Evolutionary conservation across 2,888 invertebrate species (phyloP), one percentile per base, ranked within the genome.

Genomic region (Ochropleura leucogaster): DNA sequence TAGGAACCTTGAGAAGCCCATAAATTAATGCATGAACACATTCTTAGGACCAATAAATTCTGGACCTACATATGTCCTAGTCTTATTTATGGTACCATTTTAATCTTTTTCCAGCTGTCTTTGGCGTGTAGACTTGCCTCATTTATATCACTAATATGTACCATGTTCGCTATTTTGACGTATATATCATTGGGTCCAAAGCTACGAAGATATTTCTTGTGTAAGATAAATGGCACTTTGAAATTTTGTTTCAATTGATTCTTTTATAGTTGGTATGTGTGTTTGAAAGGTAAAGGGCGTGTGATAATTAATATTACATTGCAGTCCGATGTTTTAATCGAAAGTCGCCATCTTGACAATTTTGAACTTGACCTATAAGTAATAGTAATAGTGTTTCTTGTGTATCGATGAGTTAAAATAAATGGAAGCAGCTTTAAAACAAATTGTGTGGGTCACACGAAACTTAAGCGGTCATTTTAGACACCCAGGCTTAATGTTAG

Each of bases 71-170:
- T 46, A 30, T 30, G 65, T 68, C 62, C 59, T 63, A 46, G 49
- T 73, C 49, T 51, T 65, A 80, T 78, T 82, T 82, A 82, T 80
- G 49, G 49, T 16, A 68, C 30, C 16, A 40, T 81, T 60, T 30
- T 53, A 30, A 64, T 67, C 10, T 14, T 57, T 60, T 20, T 62
- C 44, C 82, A 82, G 66, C 82, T 82, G 82, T 70, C 72, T 55
- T 0, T 55, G 12, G 40, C 53, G 49, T 68, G 77, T 70, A 57
- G 46, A 30, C 46, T 78, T 70, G 51, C 51, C 55, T 70, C 69
- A 80, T 78, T 82, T 70, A 70, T 82, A 60, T 55, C 46, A 69
- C 67, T 60, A 73, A 77, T 73, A 70, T 59, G 46, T 42, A 72
- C 40, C 53, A 16, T 72, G 77, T 80, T 63, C 12, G n/a, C 20